Evolutionary conservation across 2,888 invertebrate species (phyloP).

Genomic region (Dysmachus trigonus): DNA sequence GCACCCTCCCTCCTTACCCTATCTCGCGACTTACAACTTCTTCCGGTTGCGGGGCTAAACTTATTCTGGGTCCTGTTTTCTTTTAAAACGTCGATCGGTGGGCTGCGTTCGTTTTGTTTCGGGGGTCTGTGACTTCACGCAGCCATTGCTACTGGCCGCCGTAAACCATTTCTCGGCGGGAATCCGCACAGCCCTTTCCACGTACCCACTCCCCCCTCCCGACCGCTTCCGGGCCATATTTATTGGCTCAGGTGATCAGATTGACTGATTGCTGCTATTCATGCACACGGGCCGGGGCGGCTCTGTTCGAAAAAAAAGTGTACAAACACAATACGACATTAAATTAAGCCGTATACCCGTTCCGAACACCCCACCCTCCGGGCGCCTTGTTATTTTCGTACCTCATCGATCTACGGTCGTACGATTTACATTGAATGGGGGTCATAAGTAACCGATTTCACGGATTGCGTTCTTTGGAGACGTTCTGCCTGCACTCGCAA

Average conservation of each 20-base stretch:
- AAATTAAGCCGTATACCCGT: constrained; percentile 53
- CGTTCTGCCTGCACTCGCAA: not conserved
- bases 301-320: constrained; percentile 45
- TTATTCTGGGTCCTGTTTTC: not conserved
- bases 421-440: constrained; percentile 47
- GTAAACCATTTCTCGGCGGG: constrained; percentile 25
- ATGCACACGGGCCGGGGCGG: constrained; percentile 55
- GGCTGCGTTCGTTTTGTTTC: not conserved
- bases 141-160: not conserved
- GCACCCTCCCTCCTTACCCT: too few species aligned
- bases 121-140: not conserved
- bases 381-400: constrained; percentile 49
- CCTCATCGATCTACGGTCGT: constrained; percentile 48
- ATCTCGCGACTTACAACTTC: not conserved
- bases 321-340: constrained; percentile 53
- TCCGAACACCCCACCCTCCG: not conserved
- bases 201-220: not conserved
- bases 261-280: constrained; percentile 63
- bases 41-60: constrained; percentile 9
- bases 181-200: not conserved
- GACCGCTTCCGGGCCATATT: constrained; percentile 50
- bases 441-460: constrained; percentile 44
- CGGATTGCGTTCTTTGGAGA: constrained; percentile 33
- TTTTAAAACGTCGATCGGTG: not conserved
- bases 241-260: constrained; percentile 62